These are phyloP conservation scores for Myrmophylax atrothorax DNA, from an alignment of 2,113 vertebrate species.

Conservation along the genomic window DNA sequence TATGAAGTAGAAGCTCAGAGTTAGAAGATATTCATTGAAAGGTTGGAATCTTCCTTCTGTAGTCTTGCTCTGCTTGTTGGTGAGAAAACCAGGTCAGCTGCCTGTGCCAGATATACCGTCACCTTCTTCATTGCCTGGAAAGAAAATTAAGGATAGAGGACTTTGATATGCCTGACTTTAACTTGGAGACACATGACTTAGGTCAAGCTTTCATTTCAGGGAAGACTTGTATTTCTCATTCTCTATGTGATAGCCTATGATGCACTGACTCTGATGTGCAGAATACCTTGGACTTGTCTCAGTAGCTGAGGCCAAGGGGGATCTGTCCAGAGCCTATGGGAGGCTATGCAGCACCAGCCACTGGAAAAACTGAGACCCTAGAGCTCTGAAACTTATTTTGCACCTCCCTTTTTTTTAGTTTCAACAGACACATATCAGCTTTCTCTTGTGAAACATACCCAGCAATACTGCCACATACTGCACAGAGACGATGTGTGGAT, in stretches of 20 bases:
- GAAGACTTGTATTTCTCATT: neutral
- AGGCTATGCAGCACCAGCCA: fast-evolving
- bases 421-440: neutral
- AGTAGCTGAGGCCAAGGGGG: neutral
- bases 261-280: neutral
- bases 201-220: neutral
- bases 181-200: neutral
- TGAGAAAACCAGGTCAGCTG: neutral
- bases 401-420: neutral
- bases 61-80: neutral
- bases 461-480: neutral
- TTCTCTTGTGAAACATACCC: neutral
- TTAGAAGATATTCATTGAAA: neutral
- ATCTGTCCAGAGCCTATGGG: neutral
- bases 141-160: neutral
- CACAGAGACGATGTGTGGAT: neutral
- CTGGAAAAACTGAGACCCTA: neutral
- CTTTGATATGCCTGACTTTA: neutral
- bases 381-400: neutral
- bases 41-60: neutral
- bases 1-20: neutral
- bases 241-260: neutral
- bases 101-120: neutral
- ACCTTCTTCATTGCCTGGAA: neutral
- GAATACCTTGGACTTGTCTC: neutral